Conservation (phyloP, 2,888 invertebrate genomes). For the Parapristionchus giblindavisi region DNA sequence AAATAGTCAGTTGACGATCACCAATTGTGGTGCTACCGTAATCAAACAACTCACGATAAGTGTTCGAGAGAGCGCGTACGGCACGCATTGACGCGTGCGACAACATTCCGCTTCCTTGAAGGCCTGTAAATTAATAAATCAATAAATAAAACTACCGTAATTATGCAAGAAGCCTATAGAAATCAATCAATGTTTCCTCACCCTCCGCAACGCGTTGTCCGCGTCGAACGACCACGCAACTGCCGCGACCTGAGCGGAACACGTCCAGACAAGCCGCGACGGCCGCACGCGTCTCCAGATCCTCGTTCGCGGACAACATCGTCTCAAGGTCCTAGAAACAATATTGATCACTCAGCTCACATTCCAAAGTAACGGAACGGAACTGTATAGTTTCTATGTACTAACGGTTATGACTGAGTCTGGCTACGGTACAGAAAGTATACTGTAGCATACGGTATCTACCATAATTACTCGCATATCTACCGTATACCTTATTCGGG, state of each 20-base stretch:
- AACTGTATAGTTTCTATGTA: no score
- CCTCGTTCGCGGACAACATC: neutral
- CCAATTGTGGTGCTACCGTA: slow-evolving; percentile 4
- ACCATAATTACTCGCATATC: no score
- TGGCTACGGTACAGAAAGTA: no score
- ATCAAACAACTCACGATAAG: neutral
- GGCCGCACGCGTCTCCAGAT: neutral
- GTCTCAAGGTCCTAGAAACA: slow-evolving; percentile 20
- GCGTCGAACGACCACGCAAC: slow-evolving; percentile 24
- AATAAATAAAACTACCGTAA: no score
- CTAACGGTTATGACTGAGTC: no score
- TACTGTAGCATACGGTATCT: no score
- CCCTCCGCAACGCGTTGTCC: slow-evolving; percentile 7
- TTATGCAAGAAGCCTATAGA: no score
- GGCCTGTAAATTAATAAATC: no score
- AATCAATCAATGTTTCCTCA: no score
- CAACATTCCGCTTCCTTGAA: neutral
- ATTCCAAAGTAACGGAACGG: neutral
- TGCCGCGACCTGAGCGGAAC: neutral
- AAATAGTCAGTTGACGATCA: no score
- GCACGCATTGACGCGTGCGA: slow-evolving; percentile 27
- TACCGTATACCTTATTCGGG: slow-evolving; percentile 33
- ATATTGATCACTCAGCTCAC: neutral
- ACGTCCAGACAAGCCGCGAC: no score
- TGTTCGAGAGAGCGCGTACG: slow-evolving; percentile 2